Evolutionary conservation across 2,797 vertebrate species (phyloP).

Genomic region (Pogoniulus pusillus): DNA sequence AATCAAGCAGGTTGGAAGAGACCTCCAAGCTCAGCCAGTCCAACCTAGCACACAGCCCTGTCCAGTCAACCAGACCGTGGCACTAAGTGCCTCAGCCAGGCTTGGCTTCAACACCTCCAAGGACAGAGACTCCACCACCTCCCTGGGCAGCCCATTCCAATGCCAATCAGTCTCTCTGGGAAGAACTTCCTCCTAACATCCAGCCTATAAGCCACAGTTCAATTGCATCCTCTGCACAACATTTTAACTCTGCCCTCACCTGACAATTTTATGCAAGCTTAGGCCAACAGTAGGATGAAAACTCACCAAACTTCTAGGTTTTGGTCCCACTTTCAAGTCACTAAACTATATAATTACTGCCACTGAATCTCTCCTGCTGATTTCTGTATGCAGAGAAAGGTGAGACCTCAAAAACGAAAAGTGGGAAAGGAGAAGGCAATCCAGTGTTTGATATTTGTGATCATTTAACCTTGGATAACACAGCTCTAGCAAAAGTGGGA

Average conservation of each 20-base stretch:
- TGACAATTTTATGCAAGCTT: neutral
- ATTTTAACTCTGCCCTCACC: neutral
- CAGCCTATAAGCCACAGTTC: neutral
- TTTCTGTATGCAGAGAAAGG: neutral
- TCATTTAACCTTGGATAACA: neutral
- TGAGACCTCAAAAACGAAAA: neutral
- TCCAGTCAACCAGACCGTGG: too few species aligned
- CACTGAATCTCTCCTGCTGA: neutral
- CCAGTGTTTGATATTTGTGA: neutral
- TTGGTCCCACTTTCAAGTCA: neutral
- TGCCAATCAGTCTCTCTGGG: too few species aligned
- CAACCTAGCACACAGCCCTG: too few species aligned
- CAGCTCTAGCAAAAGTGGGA: neutral
- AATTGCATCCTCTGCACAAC: neutral
- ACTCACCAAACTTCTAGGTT: neutral
- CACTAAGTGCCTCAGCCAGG: too few species aligned
- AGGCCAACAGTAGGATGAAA: neutral
- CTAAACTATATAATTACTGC: neutral
- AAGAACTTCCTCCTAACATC: too few species aligned
- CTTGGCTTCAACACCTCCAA: too few species aligned
- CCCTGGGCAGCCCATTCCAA: too few species aligned
- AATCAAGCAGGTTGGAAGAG: too few species aligned
- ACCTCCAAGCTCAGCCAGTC: too few species aligned
- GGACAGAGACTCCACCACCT: too few species aligned
- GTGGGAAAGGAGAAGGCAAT: neutral